Percentiles rank a stretch among this genome's conserved stretches.
These are phyloP conservation scores for Babyrousa celebensis DNA, from an alignment of 2,797 vertebrate species.

Conservation along the genomic window DNA sequence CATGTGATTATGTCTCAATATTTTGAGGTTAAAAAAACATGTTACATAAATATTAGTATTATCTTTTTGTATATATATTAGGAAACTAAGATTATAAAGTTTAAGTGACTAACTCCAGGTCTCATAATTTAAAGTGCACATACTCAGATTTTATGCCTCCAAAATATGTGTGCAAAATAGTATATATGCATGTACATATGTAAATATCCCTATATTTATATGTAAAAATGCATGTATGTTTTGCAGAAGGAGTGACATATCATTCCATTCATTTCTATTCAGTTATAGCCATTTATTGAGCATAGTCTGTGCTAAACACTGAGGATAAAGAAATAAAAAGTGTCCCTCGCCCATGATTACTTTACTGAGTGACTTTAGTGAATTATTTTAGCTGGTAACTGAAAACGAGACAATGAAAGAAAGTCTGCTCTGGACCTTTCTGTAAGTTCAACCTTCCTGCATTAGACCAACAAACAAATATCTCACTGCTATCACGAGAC, in stretches of 20 bases:
- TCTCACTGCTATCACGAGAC: not conserved
- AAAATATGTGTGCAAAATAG: not conserved
- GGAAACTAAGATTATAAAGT: not conserved
- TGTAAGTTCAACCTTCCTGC: not conserved
- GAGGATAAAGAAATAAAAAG: constrained; percentile 3
- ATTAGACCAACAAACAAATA: not conserved
- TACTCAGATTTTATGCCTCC: constrained; percentile 26
- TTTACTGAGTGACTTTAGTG: not conserved
- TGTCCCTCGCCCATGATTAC: not conserved
- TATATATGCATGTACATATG: too few relatives aligned
- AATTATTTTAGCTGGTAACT: constrained; percentile 1
- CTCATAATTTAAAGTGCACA: not conserved
- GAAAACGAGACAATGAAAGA: constrained; percentile 15
- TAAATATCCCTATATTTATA: not conserved
- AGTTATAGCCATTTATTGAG: not conserved
- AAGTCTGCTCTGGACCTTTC: not conserved
- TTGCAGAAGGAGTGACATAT: not conserved
- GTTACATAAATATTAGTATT: not conserved
- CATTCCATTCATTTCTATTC: not conserved
- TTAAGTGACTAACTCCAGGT: not conserved
- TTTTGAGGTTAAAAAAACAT: not conserved
- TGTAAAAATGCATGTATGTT: not conserved
- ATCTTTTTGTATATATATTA: not conserved
- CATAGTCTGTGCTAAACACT: not conserved
- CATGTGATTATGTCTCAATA: not conserved